Conservation (phyloP, 2,113 vertebrate genomes). For the Triplophysa tibetana region DNA sequence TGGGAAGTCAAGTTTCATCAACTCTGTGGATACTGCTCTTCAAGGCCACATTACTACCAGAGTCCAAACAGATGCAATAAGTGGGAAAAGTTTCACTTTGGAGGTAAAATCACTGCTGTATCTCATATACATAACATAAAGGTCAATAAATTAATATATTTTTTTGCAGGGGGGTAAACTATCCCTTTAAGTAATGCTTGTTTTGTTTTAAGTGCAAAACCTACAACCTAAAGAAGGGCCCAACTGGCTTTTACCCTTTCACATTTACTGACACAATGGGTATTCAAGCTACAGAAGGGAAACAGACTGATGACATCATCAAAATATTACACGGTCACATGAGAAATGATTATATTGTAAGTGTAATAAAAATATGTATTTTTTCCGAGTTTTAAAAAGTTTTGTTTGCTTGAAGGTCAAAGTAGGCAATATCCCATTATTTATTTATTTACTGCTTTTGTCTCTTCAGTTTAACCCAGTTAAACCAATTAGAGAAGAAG, state of each 20-base stretch:
- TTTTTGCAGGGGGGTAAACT: no score
- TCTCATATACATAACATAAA: background rate
- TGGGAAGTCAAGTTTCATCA: conserved; percentile 45
- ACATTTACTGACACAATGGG: background rate
- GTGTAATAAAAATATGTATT: background rate
- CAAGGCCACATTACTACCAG: conserved; percentile 3
- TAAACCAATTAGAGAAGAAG: no score
- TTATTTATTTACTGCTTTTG: no score
- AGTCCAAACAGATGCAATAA: background rate
- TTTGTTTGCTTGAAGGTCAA: no score
- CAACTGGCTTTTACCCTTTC: background rate
- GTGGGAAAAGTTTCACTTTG: background rate
- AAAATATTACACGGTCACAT: conserved; percentile 32
- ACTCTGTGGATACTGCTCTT: conserved; percentile 37
- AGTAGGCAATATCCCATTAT: no score
- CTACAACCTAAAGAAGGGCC: background rate
- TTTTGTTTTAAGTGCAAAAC: conserved; percentile 23
- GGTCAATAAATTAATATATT: no score
- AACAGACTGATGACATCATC: conserved; percentile 11
- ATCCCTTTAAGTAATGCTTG: background rate
- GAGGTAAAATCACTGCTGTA: background rate
- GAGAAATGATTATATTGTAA: conserved; percentile 34
- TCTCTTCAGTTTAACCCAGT: no score
- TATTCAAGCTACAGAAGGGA: background rate
- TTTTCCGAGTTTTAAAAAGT: no score